Conservation (phyloP, 2,888 invertebrate species). For the Oegoconia quadripuncta region DNA sequence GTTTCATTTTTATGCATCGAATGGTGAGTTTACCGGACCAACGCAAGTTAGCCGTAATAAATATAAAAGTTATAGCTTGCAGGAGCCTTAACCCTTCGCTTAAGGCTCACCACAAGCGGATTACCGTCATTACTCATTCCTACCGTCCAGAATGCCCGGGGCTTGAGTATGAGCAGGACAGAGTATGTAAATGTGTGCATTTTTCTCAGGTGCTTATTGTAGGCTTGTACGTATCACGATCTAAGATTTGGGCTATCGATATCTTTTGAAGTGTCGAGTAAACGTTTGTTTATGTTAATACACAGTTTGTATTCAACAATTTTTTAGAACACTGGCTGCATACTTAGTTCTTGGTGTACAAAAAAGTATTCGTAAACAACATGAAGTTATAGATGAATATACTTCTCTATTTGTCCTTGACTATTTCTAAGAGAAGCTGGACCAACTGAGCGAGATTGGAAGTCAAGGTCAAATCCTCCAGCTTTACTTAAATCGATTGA, state of each 20-base stretch:
- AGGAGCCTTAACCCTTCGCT: constrained; percentile 72
- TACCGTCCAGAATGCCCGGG: constrained; percentile 63
- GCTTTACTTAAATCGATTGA: no score
- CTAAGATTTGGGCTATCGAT: constrained; percentile 22
- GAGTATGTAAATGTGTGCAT: constrained; percentile 46
- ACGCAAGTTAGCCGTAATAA: constrained; percentile 60
- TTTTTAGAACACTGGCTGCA: no score
- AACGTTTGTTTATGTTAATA: not conserved
- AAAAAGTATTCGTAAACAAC: no score
- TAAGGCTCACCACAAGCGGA: constrained; percentile 74
- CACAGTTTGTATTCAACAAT: not conserved
- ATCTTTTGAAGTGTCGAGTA: constrained; percentile 8
- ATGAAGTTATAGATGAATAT: no score
- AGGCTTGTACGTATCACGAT: constrained; percentile 12
- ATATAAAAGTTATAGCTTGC: constrained; percentile 63
- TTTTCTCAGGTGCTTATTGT: constrained; percentile 44
- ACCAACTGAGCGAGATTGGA: no score
- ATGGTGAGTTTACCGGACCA: constrained; percentile 45
- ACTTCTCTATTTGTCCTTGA: no score
- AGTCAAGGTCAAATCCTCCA: no score
- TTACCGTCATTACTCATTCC: constrained; percentile 75
- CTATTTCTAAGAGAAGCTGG: no score
- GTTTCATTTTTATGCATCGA: not conserved
- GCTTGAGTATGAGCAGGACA: constrained; percentile 44
- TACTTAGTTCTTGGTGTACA: no score